Base-by-base conservation (phyloP, 2,888 invertebrate genomes). In the Eremobia ochroleuca region DNA sequence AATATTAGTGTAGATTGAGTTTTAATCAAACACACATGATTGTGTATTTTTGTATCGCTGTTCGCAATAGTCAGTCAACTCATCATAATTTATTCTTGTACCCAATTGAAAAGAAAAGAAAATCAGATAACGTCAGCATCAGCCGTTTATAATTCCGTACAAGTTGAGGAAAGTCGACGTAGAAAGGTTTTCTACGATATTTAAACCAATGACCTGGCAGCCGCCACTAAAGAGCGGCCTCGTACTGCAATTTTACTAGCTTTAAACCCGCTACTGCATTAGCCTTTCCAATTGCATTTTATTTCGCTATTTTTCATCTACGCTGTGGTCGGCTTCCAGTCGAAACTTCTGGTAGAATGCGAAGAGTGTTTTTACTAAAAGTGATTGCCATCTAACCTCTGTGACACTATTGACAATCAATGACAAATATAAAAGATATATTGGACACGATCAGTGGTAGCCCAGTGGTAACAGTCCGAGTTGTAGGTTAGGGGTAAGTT, bases 201-300 rank as follows among this genome's bases (percentile, higher is more conserved):
- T 73, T 73, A 70, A 67, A 52, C 46, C 79, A 81, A 65, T 81
- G 78, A 25, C 28, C 64, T 79, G 79, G 83, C 79, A 79, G 8
- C 25, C 4, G 79, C 79, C 83, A 79, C 79, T 64, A 64, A 64
- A 67, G 46, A 55, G 46, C 15, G 40, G 31, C 55, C 15, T 49
- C 78, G 40, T 73, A 71, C 43, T 52, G 61, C 40, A 83, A 79
- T 59, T 83, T 69, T 68, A 59, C 64, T 69, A 78, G 79, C 58
- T 65, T 58, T 37, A 28, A 78, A 64, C 78, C 58, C 37, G 5
- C 49, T 65, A 59, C 37, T 52, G 52, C 79, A 69, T 83, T 69
- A 83, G 78, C 79, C 78, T 65, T 68, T 78, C n/a, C 83, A 69
- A 83, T 79, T 83, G 46, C 62, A 49, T 77, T 79, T 77, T 40